These are phyloP conservation scores for Paramormyrops hopkinsi DNA, from an alignment of 2,797 vertebrate genomes.

Conservation along the genomic window DNA sequence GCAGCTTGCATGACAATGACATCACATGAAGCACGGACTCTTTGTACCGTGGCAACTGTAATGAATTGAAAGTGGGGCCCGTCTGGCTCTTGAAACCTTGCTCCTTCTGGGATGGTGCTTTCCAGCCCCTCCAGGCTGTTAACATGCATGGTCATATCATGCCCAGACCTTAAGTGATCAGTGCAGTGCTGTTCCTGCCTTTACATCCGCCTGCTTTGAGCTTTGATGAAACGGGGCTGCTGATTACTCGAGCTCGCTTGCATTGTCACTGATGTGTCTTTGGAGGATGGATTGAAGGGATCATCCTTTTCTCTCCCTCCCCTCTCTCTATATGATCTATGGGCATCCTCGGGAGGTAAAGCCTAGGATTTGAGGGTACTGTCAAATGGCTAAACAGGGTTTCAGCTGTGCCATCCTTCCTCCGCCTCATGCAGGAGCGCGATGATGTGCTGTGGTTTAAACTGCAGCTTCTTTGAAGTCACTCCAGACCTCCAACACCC, in stretches of 20 bases:
- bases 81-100: not conserved
- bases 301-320: not conserved
- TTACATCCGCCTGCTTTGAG: not conserved
- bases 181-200: not conserved
- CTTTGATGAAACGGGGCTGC: not conserved
- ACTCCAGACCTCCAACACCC: constrained; percentile 30
- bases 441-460: constrained; percentile 32
- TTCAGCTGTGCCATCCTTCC: constrained; percentile 24
- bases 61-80: not conserved
- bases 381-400: constrained; percentile 26
- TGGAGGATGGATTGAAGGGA: not conserved
- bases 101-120: not conserved
- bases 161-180: not conserved
- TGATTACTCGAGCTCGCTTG: not conserved
- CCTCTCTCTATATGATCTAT: not conserved
- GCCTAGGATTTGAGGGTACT: constrained; percentile 11
- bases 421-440: constrained; percentile 17
- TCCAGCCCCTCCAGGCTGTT: not conserved
- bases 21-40: not conserved
- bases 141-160: not conserved
- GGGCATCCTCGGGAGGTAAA: constrained; percentile 17
- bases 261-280: not conserved
- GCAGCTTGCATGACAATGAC: not conserved
- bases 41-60: not conserved
- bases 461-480: constrained; percentile 30